These are phyloP conservation scores for Pedionomus torquatus DNA, from an alignment of 2,113 vertebrate species.

Conservation along the genomic window DNA sequence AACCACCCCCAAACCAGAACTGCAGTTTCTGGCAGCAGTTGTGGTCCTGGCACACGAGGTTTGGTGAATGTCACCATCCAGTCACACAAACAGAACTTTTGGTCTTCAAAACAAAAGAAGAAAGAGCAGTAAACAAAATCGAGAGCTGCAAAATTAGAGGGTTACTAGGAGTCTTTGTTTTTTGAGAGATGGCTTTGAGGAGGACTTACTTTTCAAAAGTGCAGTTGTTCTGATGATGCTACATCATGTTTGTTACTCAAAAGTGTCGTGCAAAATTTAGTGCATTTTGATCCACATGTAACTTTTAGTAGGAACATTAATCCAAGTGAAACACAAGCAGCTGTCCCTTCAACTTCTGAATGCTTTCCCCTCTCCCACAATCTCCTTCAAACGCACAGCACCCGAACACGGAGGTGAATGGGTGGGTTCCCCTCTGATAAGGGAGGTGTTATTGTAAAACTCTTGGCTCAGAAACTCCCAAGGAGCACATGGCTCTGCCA, in stretches of 20 bases:
- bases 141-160: background rate
- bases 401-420: background rate
- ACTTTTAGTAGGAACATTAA: background rate
- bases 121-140: background rate
- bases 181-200: background rate
- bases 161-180: background rate
- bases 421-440: background rate
- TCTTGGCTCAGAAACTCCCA: background rate
- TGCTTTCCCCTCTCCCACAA: background rate
- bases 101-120: background rate
- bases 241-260: background rate
- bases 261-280: background rate
- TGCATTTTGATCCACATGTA: background rate
- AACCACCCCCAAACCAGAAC: background rate
- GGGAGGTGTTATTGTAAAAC: background rate
- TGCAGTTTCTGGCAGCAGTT: background rate
- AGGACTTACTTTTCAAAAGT: background rate
- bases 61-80: background rate
- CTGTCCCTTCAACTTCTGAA: background rate
- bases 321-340: background rate
- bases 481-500: background rate
- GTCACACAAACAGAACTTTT: background rate
- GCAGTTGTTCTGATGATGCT: background rate
- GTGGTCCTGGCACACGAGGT: background rate
- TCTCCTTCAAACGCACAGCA: background rate